phyloP scores from a whole-genome alignment of 2,888 invertebrate genomes.

The Mesoligia furuncula region DNA sequence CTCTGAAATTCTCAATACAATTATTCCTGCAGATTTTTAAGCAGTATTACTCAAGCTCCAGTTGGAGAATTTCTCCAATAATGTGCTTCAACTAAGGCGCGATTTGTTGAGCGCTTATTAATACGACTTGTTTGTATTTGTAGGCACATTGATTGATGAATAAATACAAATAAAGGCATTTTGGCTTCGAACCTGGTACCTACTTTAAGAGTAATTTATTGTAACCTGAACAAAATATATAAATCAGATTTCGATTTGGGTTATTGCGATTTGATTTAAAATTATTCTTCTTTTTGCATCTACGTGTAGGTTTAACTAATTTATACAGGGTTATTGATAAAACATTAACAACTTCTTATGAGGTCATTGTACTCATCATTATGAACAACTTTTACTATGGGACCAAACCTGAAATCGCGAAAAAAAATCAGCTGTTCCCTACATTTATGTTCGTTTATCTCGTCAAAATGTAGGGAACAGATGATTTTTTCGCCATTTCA shows the following conservation, averaged over 20 bases:
- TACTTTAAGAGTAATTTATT: neutral
- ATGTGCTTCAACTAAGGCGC: neutral
- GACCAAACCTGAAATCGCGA: too few species aligned
- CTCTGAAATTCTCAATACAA: constrained; percentile 12
- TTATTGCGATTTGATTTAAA: neutral
- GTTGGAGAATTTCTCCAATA: constrained; percentile 27
- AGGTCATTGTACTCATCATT: too few species aligned
- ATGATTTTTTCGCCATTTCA: too few species aligned
- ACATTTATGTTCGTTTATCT: too few species aligned
- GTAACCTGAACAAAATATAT: neutral
- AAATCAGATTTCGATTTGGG: neutral
- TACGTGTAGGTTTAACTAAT: neutral
- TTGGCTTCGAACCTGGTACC: neutral
- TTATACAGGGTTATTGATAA: too few species aligned
- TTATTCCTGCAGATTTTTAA: constrained; percentile 18
- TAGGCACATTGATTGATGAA: neutral
- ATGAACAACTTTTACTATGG: too few species aligned
- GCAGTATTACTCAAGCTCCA: constrained; percentile 4
- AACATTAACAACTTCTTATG: too few species aligned
- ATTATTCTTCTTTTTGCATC: neutral
- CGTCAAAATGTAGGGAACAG: too few species aligned
- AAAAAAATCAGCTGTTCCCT: too few species aligned
- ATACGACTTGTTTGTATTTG: neutral
- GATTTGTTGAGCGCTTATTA: constrained; percentile 11
- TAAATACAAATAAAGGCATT: constrained; percentile 10